Evolutionary conservation across 2,113 vertebrate genomes (phyloP), one percentile per base, ranked within the genome.

Genomic region (Conger conger): DNA sequence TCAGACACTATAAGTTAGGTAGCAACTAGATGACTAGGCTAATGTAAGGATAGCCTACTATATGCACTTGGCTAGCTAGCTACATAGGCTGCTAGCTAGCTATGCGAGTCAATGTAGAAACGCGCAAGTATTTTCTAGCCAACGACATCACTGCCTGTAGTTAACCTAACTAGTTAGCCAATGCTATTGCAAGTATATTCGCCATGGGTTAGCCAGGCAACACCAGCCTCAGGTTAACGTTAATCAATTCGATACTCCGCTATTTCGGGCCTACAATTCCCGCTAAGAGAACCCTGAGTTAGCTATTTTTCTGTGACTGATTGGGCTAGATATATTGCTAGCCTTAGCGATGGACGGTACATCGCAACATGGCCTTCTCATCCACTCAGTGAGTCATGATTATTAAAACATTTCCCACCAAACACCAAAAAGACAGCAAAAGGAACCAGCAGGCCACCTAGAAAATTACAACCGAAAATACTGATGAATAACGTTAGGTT

Each of bases 351-450:
- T n/a, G 27, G 15, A 23, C 53, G 40, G 23, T 33, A 35, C 45
- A 42, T 40, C 33, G 53, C 50, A 84, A 54, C 53, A 57, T 63
- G 77, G 53, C 83, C 53, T 68, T 77, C 53, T 40, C 2, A 45
- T 36, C 83, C 33, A 42, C 76, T 84, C 35, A n/a, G 76, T 84
- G 76, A 84, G 76, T 84, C 77, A 63, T 53, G 83, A 54, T 84
- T 84, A 80, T 84, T 40, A 54, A 83, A 78, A 84, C 83, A 80
- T 63, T 23, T 40, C 16, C 76, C 18, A 42, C 9, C 50, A 42
- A 57, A 63, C 36, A 7, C 76, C 36, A 60, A 80, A 79, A 23
- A 23, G 23, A 45, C 45, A 60, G 53, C 81, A 42, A 80, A 35
- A 35, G 79, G 38, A 79, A 79, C 20, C 2, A 38, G 6, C 68